A percentile compares a stretch with the other conserved stretches of the same genome.
These are phyloP conservation scores for Sebastes oblongus DNA, from an alignment of 2,797 vertebrate genomes.

Conservation along the genomic window DNA sequence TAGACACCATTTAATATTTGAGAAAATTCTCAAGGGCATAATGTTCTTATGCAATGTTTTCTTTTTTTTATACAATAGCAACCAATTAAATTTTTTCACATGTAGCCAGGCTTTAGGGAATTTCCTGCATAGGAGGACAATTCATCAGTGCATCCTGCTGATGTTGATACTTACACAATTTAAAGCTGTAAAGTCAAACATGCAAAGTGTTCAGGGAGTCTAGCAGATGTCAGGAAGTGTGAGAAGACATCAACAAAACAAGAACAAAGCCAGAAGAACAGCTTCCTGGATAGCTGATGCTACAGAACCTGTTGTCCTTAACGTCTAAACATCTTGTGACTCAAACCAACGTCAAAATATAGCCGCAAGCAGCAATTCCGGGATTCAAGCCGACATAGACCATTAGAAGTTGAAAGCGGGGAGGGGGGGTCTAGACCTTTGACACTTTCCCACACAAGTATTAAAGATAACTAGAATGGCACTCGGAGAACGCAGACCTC, in stretches of 20 bases:
- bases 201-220: background rate
- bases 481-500: no score
- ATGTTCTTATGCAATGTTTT: slow-evolving; percentile 2
- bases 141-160: slow-evolving; percentile 7
- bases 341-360: background rate
- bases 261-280: background rate
- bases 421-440: no score
- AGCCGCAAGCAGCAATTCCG: no score
- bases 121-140: slow-evolving; percentile 3
- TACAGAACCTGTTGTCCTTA: no score
- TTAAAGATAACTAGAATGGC: no score
- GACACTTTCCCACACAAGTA: no score
- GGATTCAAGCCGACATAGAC: rapidly evolving
- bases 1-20: background rate
- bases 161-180: background rate
- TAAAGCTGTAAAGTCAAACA: slow-evolving; percentile 7
- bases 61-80: background rate
- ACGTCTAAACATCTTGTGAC: background rate
- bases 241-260: background rate
- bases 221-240: slow-evolving; percentile 5
- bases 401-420: no score
- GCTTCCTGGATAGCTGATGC: background rate
- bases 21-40: slow-evolving; percentile 20
- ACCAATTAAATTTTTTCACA: slow-evolving; percentile 21
- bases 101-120: slow-evolving; percentile 17